Percentiles rank a stretch among this genome's conserved stretches.
Conservation (phyloP, 2,113 vertebrate species). For the Gulo gulo region DNA sequence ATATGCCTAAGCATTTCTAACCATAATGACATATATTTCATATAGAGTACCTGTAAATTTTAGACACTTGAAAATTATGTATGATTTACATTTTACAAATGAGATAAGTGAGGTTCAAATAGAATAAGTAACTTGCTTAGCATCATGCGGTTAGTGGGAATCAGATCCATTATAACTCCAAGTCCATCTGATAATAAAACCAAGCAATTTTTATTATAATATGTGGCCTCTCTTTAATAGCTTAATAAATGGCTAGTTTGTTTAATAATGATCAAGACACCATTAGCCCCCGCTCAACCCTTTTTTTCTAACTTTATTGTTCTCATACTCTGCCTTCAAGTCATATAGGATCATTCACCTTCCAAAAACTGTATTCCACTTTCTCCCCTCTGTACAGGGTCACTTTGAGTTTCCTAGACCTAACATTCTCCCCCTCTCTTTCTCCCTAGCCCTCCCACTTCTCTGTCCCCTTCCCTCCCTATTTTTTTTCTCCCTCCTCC, state of each 20-base stretch:
- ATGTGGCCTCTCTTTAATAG: not conserved
- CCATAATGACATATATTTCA: not conserved
- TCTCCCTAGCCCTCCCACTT: not conserved
- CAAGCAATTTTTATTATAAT: not conserved
- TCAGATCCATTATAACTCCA: not conserved
- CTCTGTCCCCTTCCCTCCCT: not conserved
- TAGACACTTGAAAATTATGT: not conserved
- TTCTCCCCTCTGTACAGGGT: not conserved
- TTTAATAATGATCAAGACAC: not conserved
- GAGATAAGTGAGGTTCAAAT: not conserved
- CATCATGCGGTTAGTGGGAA: not conserved
- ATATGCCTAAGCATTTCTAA: not conserved
- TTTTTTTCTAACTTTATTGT: not conserved
- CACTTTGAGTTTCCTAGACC: not conserved
- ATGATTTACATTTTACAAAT: not conserved
- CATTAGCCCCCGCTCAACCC: fast-evolving
- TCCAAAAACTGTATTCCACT: not conserved
- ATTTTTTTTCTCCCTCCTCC: not conserved
- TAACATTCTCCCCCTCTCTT: not conserved
- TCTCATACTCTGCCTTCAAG: not conserved
- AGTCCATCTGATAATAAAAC: not conserved
- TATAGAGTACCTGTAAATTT: not conserved
- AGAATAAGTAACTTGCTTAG: not conserved
- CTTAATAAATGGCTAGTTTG: not conserved
- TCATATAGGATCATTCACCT: too few relatives aligned